A percentile compares a stretch with the other conserved stretches of the same genome.
phyloP scores from a whole-genome alignment of 2,113 vertebrate genomes.

The Chascanopsetta lugubris region DNA sequence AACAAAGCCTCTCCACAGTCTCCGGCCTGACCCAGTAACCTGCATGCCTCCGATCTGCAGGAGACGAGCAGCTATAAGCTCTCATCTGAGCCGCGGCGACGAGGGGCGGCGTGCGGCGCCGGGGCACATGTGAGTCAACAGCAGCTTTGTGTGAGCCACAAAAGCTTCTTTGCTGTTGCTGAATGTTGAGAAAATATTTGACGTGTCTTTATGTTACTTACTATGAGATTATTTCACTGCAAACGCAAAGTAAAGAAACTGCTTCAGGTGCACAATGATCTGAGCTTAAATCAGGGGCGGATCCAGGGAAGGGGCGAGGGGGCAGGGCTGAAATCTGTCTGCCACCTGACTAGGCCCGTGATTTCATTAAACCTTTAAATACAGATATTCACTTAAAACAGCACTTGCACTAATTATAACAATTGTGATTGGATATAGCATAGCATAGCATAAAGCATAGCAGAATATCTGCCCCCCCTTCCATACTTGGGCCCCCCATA shows the following conservation, averaged over 20 bases:
- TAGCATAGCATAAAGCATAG: too few species aligned
- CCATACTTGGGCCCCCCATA: too few species aligned
- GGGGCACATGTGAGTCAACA: constrained; percentile 28
- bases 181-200: not conserved
- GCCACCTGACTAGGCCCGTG: too few species aligned
- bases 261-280: not conserved
- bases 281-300: not conserved
- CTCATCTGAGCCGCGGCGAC: constrained; percentile 16
- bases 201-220: not conserved
- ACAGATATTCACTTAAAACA: too few species aligned
- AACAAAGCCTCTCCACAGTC: constrained; percentile 72
- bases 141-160: not conserved
- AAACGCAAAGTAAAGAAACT: too few species aligned
- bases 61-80: constrained; percentile 36
- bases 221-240: too few species aligned
- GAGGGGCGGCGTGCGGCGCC: constrained; percentile 15
- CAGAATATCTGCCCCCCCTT: too few species aligned
- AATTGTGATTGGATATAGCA: too few species aligned
- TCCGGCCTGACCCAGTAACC: constrained; percentile 77
- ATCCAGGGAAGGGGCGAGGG: not conserved
- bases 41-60: constrained; percentile 59
- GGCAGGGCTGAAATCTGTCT: too few species aligned
- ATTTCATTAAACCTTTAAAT: too few species aligned
- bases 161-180: not conserved
- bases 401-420: too few species aligned